Evolutionary conservation across 2,797 vertebrate species (phyloP), one percentile per base, ranked within the genome.

Genomic region (Numenius phaeopus): DNA sequence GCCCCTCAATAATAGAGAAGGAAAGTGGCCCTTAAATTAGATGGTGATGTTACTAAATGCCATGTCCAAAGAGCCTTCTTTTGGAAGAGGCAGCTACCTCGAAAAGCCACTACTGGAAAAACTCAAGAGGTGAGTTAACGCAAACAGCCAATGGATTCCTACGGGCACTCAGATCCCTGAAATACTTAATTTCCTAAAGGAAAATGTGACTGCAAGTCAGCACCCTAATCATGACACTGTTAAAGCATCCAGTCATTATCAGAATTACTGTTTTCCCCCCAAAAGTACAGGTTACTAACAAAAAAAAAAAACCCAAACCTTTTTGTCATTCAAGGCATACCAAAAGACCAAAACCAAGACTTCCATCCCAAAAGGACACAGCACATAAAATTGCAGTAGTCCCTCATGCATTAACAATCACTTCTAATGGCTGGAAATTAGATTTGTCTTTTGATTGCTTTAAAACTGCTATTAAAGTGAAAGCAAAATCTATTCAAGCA

Each of bases 391-490:
- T 8, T 92, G 81, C 50, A 94, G 81, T 69, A 94, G 87, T 70
- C 91, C 59, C 37, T 97, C 84, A 96, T 70, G 83, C 76, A 96
- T 96, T 94, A 97, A 91, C 54, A 95, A 87, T 90, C 1, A n/a
- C 89, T 96, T 86, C 93, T 82, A 97, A 95, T 83, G 65, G 79
- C 6, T 96, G 92, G 65, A 97, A 98, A 97, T 94, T 82, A 88
- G 70, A 92, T 96, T 95, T 96, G 64, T 85, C 88, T 97, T 96
- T 96, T 96, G 91, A 96, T 93, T 97, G 85, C 92, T 95, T 97
- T 97, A 90, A 97, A 97, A 97, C 32, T 30, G 27, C 93, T 97
- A 97, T 58, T 72, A 88, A 94, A 94, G 66, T 92, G 73, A 97
- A 97, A 96, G 62, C 78, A 97, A 96, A 96, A 91, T 83, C 89